These are phyloP conservation scores for Ctenochaetus hawaiiensis DNA, from an alignment of 2,797 vertebrate species.

Conservation along the genomic window DNA sequence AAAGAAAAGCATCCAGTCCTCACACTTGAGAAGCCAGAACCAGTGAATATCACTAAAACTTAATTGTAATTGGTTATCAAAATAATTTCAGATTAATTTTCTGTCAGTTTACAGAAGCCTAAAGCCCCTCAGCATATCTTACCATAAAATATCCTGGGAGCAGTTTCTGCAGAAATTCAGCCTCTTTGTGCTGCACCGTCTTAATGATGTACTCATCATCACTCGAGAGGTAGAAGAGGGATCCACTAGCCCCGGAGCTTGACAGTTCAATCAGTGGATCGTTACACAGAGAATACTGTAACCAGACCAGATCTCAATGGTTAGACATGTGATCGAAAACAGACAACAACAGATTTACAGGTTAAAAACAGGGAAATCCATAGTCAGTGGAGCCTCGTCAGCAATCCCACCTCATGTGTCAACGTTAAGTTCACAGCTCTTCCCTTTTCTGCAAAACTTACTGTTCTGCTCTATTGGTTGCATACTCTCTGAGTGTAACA, in stretches of 20 bases:
- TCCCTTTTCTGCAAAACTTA: background rate
- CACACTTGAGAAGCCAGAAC: too few relatives aligned
- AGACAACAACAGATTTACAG: conserved; percentile 3
- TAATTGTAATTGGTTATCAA: too few relatives aligned
- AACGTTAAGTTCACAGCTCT: background rate
- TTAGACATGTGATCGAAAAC: conserved; percentile 29
- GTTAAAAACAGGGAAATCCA: conserved; percentile 2
- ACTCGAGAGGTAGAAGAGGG: conserved; percentile 94
- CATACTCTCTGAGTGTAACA: background rate
- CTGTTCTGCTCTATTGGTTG: background rate
- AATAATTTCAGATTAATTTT: too few relatives aligned
- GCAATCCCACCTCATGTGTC: conserved; percentile 14
- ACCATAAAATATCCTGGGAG: conserved; percentile 99
- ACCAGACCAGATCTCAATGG: conserved; percentile 14
- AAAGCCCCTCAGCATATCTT: conserved; percentile 50
- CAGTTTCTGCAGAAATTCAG: conserved; percentile 96
- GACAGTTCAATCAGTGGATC: conserved; percentile 93
- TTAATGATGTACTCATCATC: conserved; percentile 98
- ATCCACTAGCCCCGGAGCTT: conserved; percentile 95
- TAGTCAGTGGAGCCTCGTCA: background rate
- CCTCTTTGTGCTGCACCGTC: conserved; percentile 97
- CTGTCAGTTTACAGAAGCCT: background rate
- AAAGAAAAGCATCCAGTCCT: too few relatives aligned
- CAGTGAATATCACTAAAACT: too few relatives aligned
- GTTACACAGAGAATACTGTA: conserved; percentile 93